Evolutionary conservation across 1,140 invertebrate species (phyloP).

Genomic region (Papilio polytes): DNA sequence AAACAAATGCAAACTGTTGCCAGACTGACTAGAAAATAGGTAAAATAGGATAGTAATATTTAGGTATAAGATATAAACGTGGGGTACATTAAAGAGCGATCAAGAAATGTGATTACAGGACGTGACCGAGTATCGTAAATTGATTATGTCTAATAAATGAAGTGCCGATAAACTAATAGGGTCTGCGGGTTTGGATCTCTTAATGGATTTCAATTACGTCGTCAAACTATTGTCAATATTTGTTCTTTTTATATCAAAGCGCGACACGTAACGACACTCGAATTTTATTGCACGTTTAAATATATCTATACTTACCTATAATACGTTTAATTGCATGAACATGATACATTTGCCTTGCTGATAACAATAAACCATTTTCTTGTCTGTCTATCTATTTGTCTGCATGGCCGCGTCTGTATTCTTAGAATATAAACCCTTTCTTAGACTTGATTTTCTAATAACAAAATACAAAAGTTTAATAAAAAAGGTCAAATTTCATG

Average conservation of each 20-base stretch:
- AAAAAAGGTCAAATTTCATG: too few relatives aligned
- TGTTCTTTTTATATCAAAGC: not conserved
- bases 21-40: not conserved
- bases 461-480: too few relatives aligned
- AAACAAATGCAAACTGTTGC: not conserved
- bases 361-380: too few relatives aligned
- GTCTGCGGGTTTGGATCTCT: not conserved
- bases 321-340: too few relatives aligned
- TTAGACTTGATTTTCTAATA: too few relatives aligned
- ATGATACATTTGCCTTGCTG: too few relatives aligned
- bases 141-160: conserved; percentile 17
- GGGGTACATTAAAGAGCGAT: conserved; percentile 7
- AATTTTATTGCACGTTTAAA: too few relatives aligned
- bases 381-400: too few relatives aligned
- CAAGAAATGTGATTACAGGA: conserved; percentile 15
- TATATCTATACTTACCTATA: too few relatives aligned
- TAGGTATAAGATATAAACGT: not conserved
- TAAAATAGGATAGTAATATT: not conserved
- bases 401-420: too few relatives aligned
- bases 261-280: too few relatives aligned
- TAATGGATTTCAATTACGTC: conserved; percentile 12
- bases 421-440: too few relatives aligned
- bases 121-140: conserved; percentile 21
- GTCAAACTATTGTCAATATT: not conserved
- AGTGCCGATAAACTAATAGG: conserved; percentile 13